Evolutionary conservation across 2,888 invertebrate genomes (phyloP).

Genomic region (Drosophila sordidapex): DNA sequence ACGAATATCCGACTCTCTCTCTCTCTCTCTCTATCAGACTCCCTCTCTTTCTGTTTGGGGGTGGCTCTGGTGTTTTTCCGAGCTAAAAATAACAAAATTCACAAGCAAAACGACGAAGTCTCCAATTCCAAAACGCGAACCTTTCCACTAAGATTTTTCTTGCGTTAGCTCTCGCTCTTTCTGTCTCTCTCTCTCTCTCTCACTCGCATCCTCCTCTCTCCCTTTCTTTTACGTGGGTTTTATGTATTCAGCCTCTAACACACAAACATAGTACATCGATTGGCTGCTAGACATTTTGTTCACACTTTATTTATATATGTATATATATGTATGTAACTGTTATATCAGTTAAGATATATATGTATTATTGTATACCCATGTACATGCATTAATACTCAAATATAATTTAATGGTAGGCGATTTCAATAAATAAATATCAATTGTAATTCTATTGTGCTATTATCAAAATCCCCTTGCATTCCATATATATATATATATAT

Average conservation of each 20-base stretch:
- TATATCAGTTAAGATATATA: neutral
- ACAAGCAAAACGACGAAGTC: slow-evolving; percentile 16
- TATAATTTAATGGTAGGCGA: neutral
- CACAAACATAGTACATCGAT: neutral
- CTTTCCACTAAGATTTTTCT: slow-evolving; percentile 42
- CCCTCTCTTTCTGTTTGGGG: slow-evolving; percentile 5
- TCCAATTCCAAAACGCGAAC: slow-evolving; percentile 9
- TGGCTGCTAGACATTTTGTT: neutral
- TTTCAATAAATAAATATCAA: neutral
- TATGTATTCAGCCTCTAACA: neutral
- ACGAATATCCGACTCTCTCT: slow-evolving; percentile 5
- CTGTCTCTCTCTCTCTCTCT: neutral
- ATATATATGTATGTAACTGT: neutral
- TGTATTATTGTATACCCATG: neutral
- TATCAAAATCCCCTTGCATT: neutral
- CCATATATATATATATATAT: neutral
- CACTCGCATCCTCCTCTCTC: neutral
- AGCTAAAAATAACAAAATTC: slow-evolving; percentile 58
- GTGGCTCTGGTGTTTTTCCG: slow-evolving; percentile 38
- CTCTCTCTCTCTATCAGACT: neutral
- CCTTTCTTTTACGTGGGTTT: neutral
- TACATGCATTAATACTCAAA: neutral
- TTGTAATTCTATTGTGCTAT: neutral
- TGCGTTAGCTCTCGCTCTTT: slow-evolving; percentile 17
- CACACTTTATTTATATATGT: neutral